Base-by-base conservation (phyloP, 2,797 vertebrate species). In the Hyperoplus immaculatus region DNA sequence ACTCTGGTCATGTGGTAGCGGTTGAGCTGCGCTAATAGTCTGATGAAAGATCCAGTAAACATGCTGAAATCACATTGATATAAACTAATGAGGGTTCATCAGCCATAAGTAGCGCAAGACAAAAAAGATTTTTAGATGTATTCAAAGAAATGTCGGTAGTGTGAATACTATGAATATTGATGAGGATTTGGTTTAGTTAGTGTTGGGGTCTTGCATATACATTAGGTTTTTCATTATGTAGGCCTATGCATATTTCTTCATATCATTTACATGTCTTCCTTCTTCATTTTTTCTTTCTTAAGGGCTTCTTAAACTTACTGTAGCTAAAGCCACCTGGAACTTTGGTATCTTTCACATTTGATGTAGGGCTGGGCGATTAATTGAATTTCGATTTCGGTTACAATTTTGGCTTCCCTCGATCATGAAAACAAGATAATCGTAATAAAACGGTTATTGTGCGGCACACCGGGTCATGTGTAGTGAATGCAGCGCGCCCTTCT, bases 41-140 rank as follows among this genome's bases (percentile, higher is more conserved):
- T 72, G 64, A 75, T 69, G 64, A 80, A 72, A 61, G 63, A 71
- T 47, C 29, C 43, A 49, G 56, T 45, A 38, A 43, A 42, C 46
- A 55, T 58, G 39, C 56, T 14, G 10, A 65, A 75, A 72, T 63
- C 55, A 47, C 67, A 77, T 72, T 66, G 21, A 66, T 57, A 62
- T 21, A 60, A 4, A 66, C 36, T 69, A 79, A 72, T 61, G 50
- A 75, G 56, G 55, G 16, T 0, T 13, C 41, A 65, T 36, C 46
- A 58, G 75, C 64, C 53, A 0, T 4, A 43, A 39, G 46, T 46
- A 66, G 39, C 46, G 18, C 46, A 46, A 50, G 62, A 77, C 9
- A 60, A n/a, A n/a, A 60, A n/a, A n/a, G 21, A 42, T 45, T 45
- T 60, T 47, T 2, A n/a, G 36, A 18, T 14, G n/a, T 38, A 55